A percentile compares a stretch with the other conserved stretches of the same genome.
These are phyloP conservation scores for Verasper variegatus DNA, from an alignment of 2,113 vertebrate species.

Conservation along the genomic window DNA sequence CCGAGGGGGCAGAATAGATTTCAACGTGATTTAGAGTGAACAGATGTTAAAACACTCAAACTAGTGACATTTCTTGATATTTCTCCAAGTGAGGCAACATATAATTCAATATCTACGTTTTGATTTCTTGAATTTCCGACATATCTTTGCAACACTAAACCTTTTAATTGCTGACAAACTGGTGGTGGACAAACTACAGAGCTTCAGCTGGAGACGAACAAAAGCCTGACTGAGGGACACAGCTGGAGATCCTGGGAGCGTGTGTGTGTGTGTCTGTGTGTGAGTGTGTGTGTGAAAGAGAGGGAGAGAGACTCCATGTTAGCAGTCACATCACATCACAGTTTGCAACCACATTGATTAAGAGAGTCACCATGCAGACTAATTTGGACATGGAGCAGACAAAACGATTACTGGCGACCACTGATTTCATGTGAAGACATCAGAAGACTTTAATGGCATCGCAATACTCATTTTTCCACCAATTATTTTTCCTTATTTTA, in stretches of 20 bases:
- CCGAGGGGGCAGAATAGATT: neutral
- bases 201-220: constrained; percentile 75
- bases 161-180: constrained; percentile 60
- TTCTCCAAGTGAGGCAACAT: neutral
- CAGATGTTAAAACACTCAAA: neutral
- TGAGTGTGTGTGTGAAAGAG: constrained; percentile 23
- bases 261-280: constrained; percentile 38
- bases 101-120: neutral
- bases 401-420: constrained; percentile 50
- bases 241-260: constrained; percentile 53
- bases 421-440: constrained; percentile 44
- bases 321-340: constrained; percentile 81
- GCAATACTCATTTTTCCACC: neutral
- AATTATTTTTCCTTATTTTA: neutral
- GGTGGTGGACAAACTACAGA: constrained; percentile 68
- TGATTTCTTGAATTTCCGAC: constrained; percentile 10
- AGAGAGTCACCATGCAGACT: constrained; percentile 72
- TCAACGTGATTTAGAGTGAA: neutral
- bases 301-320: constrained; percentile 65
- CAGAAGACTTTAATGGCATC: constrained; percentile 29
- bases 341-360: constrained; percentile 76
- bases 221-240: constrained; percentile 74
- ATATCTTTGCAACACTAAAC: constrained; percentile 22
- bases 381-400: constrained; percentile 67
- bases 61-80: neutral